phyloP scores from a whole-genome alignment of 2,113 vertebrate species.

The Microcebus tavaratra region DNA sequence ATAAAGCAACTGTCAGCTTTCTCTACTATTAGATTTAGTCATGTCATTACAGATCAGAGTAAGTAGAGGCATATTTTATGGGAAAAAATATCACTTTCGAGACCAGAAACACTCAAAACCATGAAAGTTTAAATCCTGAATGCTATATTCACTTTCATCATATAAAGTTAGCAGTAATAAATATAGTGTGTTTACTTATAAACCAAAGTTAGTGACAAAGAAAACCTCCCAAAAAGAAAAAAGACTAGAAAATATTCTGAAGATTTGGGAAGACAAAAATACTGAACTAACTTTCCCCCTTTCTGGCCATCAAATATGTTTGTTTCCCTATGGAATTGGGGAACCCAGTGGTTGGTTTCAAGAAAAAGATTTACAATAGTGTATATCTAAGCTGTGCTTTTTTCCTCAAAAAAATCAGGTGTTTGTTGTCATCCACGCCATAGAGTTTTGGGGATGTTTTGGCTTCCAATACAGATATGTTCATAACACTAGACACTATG shows the following conservation, averaged over 20 bases:
- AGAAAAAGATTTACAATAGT: not conserved
- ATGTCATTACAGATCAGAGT: not conserved
- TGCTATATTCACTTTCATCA: not conserved
- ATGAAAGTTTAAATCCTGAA: slow-evolving; percentile 29
- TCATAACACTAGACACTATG: slow-evolving; percentile 42
- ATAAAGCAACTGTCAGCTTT: not conserved
- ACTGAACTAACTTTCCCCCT: not conserved
- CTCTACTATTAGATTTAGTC: not conserved
- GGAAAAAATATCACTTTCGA: not conserved
- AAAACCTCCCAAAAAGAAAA: not conserved
- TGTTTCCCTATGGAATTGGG: not conserved
- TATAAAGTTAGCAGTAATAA: not conserved
- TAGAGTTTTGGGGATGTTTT: not conserved
- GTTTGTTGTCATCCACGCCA: slow-evolving; percentile 15
- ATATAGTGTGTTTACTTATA: slow-evolving; percentile 23
- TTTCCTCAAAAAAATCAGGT: not conserved
- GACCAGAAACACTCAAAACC: not conserved
- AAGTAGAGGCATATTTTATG: not conserved
- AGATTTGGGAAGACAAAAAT: slow-evolving; percentile 10
- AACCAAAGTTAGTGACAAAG: slow-evolving; percentile 27
- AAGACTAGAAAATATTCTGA: slow-evolving; percentile 25
- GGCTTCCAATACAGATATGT: slow-evolving; percentile 58
- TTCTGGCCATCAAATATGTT: not conserved
- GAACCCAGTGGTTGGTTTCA: not conserved
- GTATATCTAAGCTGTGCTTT: not conserved